Conservation (phyloP, 2,888 invertebrate genomes). For the Pycnomerus fuliginosus region DNA sequence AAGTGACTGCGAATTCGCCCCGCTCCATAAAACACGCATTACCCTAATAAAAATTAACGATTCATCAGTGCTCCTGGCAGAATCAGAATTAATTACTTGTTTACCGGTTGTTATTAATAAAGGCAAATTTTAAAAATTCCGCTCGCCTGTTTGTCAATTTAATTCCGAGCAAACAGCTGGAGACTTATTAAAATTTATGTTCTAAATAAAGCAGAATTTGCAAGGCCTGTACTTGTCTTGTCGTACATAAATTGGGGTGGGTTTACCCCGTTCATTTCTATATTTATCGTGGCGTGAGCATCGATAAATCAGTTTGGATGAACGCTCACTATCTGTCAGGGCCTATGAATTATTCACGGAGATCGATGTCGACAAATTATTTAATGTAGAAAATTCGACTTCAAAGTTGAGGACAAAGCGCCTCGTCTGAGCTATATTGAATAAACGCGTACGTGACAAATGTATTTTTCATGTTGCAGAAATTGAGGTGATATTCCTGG, state of each 20-base stretch:
- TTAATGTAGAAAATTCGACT: too few species aligned
- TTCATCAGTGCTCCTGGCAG: too few species aligned
- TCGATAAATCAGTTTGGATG: too few species aligned
- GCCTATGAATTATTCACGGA: too few species aligned
- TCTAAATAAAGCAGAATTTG: slow-evolving; percentile 5
- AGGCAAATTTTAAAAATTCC: too few species aligned
- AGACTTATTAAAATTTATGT: slow-evolving; percentile 9
- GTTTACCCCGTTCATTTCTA: slow-evolving; percentile 6
- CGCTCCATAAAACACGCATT: slow-evolving; percentile 3
- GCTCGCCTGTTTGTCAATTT: too few species aligned
- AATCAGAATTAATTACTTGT: too few species aligned
- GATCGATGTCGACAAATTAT: too few species aligned
- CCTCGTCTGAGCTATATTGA: too few species aligned
- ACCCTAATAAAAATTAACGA: slow-evolving; percentile 3
- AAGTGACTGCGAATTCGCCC: background rate
- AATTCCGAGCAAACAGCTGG: slow-evolving; percentile 2
- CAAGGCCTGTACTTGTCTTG: slow-evolving; percentile 6
- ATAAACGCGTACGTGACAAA: slow-evolving; percentile 15
- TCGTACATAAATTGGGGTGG: slow-evolving; percentile 5
- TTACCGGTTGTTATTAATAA: too few species aligned
- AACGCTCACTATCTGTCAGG: too few species aligned
- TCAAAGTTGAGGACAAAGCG: too few species aligned
- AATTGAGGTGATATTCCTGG: slow-evolving; percentile 13
- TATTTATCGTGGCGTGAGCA: slow-evolving; percentile 3
- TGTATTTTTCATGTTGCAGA: slow-evolving; percentile 14